phyloP scores from a whole-genome alignment of 2,113 vertebrate species.

The Charadrius vociferus region DNA sequence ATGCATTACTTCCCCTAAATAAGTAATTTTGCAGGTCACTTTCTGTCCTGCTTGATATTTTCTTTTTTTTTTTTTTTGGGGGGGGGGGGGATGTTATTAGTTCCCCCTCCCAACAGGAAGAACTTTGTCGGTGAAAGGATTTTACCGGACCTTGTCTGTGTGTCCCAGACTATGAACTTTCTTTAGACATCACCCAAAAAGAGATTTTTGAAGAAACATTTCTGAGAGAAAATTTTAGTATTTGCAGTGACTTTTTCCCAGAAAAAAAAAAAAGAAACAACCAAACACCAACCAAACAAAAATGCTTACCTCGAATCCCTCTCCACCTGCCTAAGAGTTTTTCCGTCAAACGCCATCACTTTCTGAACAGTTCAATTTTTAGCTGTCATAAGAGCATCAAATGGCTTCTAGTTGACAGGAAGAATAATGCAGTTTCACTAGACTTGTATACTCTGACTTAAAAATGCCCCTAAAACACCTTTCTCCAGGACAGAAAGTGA shows the following conservation, averaged over 20 bases:
- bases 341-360: not conserved
- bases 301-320: not conserved
- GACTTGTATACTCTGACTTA: not conserved
- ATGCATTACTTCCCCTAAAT: not conserved
- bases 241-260: not conserved
- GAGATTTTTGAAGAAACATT: not conserved
- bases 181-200: not conserved
- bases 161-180: not conserved
- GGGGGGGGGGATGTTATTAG: accelerated
- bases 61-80: not conserved
- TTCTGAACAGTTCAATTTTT: not conserved
- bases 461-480: not conserved
- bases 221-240: not conserved
- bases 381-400: not conserved
- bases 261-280: not conserved
- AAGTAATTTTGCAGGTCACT: not conserved
- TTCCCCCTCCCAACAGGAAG: not conserved
- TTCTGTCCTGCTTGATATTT: not conserved
- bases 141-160: not conserved
- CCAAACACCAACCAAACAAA: not conserved
- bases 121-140: not conserved
- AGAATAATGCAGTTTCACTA: not conserved
- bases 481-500: not conserved
- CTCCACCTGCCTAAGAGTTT: not conserved
- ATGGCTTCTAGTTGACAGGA: not conserved